These are phyloP conservation scores for Tetrao urogallus DNA, from an alignment of 2,113 vertebrate species.

Conservation along the genomic window DNA sequence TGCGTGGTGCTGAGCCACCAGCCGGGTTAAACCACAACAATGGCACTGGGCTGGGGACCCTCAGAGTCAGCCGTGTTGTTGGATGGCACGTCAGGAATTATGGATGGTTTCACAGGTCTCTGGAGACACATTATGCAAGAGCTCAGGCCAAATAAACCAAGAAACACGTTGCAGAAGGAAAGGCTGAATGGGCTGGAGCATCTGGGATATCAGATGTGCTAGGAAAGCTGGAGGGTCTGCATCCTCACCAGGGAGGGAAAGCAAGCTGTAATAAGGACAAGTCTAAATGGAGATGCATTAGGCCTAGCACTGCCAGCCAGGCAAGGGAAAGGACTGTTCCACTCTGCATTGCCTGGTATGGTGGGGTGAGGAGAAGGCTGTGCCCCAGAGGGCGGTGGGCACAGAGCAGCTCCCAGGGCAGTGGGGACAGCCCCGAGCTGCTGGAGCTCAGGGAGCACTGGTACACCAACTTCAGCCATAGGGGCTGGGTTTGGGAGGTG, in stretches of 20 bases:
- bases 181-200: not conserved
- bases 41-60: not conserved
- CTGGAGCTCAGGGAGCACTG: too few species aligned
- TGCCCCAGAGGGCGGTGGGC: too few species aligned
- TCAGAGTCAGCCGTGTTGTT: not conserved
- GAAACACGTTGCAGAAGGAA: not conserved
- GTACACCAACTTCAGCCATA: too few species aligned
- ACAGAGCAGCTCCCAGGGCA: too few species aligned
- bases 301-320: too few species aligned
- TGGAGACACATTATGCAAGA: rapidly evolving
- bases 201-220: not conserved
- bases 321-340: too few species aligned
- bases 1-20: too few species aligned
- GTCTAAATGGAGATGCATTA: not conserved
- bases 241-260: not conserved
- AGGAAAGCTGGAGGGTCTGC: not conserved
- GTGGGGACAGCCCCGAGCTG: too few species aligned
- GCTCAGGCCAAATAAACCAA: not conserved
- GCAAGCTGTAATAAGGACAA: not conserved
- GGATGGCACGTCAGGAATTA: not conserved
- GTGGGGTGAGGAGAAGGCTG: too few species aligned
- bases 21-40: too few species aligned
- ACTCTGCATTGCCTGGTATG: too few species aligned
- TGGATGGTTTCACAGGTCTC: not conserved
- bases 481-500: too few species aligned